Evolutionary conservation across 1,140 invertebrate genomes (phyloP), one percentile per base, ranked within the genome.

Genomic region (Hypothenemus hampei): DNA sequence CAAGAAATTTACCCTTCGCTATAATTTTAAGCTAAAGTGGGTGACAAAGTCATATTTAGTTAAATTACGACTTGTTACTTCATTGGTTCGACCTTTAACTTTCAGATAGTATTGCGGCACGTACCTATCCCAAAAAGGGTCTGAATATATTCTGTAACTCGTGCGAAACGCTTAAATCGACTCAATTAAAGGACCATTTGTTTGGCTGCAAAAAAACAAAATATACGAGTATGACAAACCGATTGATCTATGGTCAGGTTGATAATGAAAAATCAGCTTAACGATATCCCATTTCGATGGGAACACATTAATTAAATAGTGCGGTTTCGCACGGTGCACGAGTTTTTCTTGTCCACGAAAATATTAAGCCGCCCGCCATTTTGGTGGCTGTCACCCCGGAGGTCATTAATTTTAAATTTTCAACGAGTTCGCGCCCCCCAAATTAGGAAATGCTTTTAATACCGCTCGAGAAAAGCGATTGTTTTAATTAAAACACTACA

Each of bases 31-130:
- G n/a, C n/a, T n/a, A n/a, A n/a, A n/a, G n/a, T n/a, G n/a, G n/a
- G n/a, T n/a, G n/a, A n/a, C n/a, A n/a, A n/a, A n/a, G n/a, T 40
- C 18, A 40, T n/a, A 20, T 15, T 20, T 8, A 20, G 39, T 21
- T 40, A 21, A 40, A 40, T 20, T 40, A 40, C 21, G 7, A 20
- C 39, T 13, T 40, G 39, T 21, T 40, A 40, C 18, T 20, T 20
- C 39, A 13, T 20, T 40, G 39, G 15, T 20, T 20, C 21, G 16
- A 20, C 15, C 21, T 40, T 40, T 40, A 40, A 40, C 39, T 20
- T 40, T 18, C 21, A 20, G 39, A 40, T 20, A 40, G 21, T 40
- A 20, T 20, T 40, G 21, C 20, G 21, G 39, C 39, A 40, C 39
- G 39, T 40, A 40, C 39, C 11, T 10, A n/a, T n/a, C n/a, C n/a